Percentiles rank a stretch among this genome's conserved stretches.
Conservation (phyloP, 2,888 invertebrate genomes). For the Drosophila suboccidentalis region DNA sequence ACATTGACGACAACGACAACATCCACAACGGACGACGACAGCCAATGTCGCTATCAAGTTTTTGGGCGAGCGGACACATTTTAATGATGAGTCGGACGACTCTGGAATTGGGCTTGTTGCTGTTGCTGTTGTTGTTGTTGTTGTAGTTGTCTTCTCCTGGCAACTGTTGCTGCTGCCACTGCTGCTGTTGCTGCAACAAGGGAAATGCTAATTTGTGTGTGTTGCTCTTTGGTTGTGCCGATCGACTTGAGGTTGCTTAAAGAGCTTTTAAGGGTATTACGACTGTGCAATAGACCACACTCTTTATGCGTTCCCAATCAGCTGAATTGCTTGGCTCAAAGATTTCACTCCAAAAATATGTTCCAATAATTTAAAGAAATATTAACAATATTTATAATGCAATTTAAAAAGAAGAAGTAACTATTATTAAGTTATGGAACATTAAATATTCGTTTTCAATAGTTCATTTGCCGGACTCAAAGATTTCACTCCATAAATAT, state of each 20-base stretch:
- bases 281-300: slow-evolving; percentile 21
- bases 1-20: slow-evolving; percentile 76
- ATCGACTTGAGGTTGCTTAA: slow-evolving; percentile 18
- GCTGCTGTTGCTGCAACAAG: slow-evolving; percentile 65
- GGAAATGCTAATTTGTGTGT: slow-evolving; percentile 81
- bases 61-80: slow-evolving; percentile 78
- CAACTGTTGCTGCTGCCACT: slow-evolving; percentile 34
- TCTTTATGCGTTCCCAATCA: slow-evolving; percentile 17
- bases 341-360: not conserved
- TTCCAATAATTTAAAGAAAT: not conserved
- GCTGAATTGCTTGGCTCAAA: not conserved
- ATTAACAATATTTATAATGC: too few species aligned
- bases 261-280: slow-evolving; percentile 31
- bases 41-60: slow-evolving; percentile 79
- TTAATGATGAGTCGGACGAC: slow-evolving; percentile 77
- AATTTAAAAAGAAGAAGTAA: too few species aligned
- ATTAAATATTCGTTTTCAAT: too few species aligned
- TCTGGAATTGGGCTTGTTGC: slow-evolving; percentile 68
- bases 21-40: slow-evolving; percentile 67
- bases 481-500: too few species aligned
- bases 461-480: too few species aligned
- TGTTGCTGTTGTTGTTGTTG: slow-evolving; percentile 24
- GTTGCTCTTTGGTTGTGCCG: slow-evolving; percentile 69
- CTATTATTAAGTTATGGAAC: too few species aligned
- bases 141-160: slow-evolving; percentile 14